Evolutionary conservation across 2,888 invertebrate genomes (phyloP).

Genomic region (Camponotus fellah): DNA sequence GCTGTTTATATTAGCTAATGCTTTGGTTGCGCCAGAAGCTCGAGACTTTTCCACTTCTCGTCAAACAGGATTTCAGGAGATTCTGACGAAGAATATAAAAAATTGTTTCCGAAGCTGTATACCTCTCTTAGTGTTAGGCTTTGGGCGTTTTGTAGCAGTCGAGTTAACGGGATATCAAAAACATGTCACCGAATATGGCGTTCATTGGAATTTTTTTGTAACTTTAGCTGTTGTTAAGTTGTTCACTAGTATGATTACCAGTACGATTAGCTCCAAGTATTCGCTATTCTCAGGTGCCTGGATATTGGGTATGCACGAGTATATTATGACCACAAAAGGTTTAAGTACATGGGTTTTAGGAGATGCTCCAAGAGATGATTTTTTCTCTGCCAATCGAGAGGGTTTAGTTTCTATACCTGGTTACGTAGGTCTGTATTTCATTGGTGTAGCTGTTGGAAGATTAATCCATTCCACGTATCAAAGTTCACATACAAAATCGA

Average conservation of each 20-base stretch:
- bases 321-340: constrained; percentile 88
- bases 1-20: constrained; percentile 93
- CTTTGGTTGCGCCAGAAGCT: constrained; percentile 90
- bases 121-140: constrained; percentile 88
- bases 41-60: constrained; percentile 73
- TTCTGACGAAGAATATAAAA: constrained; percentile 74
- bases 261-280: constrained; percentile 86
- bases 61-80: constrained; percentile 60
- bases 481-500: constrained; percentile 37
- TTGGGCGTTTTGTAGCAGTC: constrained; percentile 88
- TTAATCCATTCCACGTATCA: constrained; percentile 85
- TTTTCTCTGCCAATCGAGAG: constrained; percentile 95
- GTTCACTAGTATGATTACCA: constrained; percentile 89
- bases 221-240: constrained; percentile 95
- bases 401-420: constrained; percentile 95
- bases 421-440: constrained; percentile 94
- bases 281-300: constrained; percentile 88
- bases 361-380: constrained; percentile 87
- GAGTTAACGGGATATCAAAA: constrained; percentile 93
- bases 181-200: constrained; percentile 97
- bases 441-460: constrained; percentile 90
- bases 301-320: constrained; percentile 90
- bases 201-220: constrained; percentile 99
- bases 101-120: constrained; percentile 83
- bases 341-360: constrained; percentile 92